Evolutionary conservation across 1,140 invertebrate genomes (phyloP).

Genomic region (Ptiloglossa arizonensis): DNA sequence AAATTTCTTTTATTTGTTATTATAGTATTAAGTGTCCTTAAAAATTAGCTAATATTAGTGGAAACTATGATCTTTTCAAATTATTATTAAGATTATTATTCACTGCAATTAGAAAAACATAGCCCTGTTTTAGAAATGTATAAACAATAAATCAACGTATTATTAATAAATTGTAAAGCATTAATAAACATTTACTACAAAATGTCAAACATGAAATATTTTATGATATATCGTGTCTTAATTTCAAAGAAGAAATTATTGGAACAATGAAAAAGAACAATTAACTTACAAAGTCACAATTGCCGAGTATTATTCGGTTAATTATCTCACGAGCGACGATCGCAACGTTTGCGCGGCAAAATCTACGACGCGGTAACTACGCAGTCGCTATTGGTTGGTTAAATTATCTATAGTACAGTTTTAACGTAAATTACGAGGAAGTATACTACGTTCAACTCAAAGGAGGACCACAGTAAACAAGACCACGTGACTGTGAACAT

Average conservation of each 20-base stretch:
- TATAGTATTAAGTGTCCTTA: not conserved
- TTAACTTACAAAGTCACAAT: conserved; percentile 10
- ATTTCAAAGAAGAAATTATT: not conserved
- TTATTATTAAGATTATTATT: not conserved
- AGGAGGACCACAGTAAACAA: too few species aligned
- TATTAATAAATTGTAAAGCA: not conserved
- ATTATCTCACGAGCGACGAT: conserved; percentile 24
- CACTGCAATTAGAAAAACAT: not conserved
- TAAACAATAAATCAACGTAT: not conserved
- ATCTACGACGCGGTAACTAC: conserved; percentile 52
- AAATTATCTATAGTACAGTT: conserved; percentile 22
- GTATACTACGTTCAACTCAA: not conserved
- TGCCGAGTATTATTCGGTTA: conserved; percentile 19
- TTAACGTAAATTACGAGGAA: not conserved
- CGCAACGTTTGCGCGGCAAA: conserved; percentile 54
- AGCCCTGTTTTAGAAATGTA: not conserved
- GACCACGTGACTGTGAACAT: too few species aligned
- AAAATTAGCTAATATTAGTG: not conserved
- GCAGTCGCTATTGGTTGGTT: conserved; percentile 39
- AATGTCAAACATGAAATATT: not conserved
- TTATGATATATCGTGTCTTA: not conserved
- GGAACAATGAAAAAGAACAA: not conserved
- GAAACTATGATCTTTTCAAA: too few species aligned
- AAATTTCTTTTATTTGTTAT: not conserved
- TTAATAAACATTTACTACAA: not conserved